Evolutionary conservation across 1,140 invertebrate species (phyloP).

Genomic region (Colletes latitarsis): DNA sequence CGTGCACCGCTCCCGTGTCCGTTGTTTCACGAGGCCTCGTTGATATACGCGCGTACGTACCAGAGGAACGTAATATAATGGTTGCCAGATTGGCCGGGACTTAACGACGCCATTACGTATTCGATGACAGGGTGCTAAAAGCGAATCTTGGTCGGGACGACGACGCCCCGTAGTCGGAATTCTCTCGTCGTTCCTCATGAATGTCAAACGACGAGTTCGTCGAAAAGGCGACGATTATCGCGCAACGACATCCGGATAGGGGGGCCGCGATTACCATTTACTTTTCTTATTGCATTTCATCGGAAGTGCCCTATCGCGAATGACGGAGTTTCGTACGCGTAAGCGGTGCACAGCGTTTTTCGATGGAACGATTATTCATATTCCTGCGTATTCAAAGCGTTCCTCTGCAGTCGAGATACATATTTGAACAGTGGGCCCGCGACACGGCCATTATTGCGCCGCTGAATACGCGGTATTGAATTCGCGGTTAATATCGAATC

Average conservation of each 20-base stretch:
- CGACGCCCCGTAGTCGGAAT: background rate
- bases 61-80: background rate
- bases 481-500: background rate
- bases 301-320: background rate
- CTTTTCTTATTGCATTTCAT: background rate
- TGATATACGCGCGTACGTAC: background rate
- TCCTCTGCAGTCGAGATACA: no score
- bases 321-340: background rate
- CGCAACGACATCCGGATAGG: background rate
- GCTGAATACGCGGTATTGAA: background rate
- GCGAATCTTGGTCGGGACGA: background rate
- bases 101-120: conserved; percentile 10
- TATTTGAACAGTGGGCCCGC: background rate
- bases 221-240: background rate
- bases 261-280: background rate
- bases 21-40: background rate
- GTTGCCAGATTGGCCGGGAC: background rate
- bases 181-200: background rate
- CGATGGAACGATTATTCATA: background rate
- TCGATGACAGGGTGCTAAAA: conserved; percentile 8
- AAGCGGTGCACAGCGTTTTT: no score
- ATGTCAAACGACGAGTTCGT: conserved; percentile 7
- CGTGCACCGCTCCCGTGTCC: background rate
- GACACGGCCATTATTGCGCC: background rate
- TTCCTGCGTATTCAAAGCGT: no score